phyloP scores from a whole-genome alignment of 92 coral and sea anemone species.

The Actinernus sp. region DNA sequence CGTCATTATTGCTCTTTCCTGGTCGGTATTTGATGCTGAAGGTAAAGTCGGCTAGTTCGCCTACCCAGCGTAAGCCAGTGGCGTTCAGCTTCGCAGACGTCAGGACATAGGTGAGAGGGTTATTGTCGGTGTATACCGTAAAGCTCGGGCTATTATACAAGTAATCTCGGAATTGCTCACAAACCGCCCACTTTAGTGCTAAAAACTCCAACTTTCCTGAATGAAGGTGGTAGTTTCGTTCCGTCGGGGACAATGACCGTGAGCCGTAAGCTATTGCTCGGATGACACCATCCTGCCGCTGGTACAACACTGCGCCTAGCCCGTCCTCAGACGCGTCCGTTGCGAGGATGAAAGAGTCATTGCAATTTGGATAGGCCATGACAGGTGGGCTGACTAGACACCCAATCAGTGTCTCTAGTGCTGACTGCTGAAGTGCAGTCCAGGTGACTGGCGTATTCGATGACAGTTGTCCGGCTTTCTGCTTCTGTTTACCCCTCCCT shows the following conservation, averaged over 20 bases:
- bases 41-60: slow-evolving; percentile 58
- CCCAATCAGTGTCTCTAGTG: no score
- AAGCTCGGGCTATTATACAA: slow-evolving; percentile 42
- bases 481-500: no score
- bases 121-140: slow-evolving; percentile 52
- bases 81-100: slow-evolving; percentile 65
- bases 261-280: slow-evolving; percentile 49
- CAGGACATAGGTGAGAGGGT: slow-evolving; percentile 48
- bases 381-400: no score
- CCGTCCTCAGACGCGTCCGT: slow-evolving; percentile 7
- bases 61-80: slow-evolving; percentile 49
- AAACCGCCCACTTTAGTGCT: slow-evolving; percentile 45
- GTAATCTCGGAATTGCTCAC: slow-evolving; percentile 50
- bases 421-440: no score
- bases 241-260: slow-evolving; percentile 46
- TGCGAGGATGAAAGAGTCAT: background rate
- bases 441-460: no score
- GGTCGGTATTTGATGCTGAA: slow-evolving; percentile 54
- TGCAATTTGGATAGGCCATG: slow-evolving; percentile 1
- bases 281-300: background rate
- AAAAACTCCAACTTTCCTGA: slow-evolving; percentile 54
- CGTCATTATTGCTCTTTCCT: slow-evolving; percentile 56
- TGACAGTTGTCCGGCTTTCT: no score
- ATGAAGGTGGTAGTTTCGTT: slow-evolving; percentile 50
- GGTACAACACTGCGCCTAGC: background rate